Evolutionary conservation across 2,797 vertebrate genomes (phyloP).

Genomic region (Bryconaethiops microstoma): DNA sequence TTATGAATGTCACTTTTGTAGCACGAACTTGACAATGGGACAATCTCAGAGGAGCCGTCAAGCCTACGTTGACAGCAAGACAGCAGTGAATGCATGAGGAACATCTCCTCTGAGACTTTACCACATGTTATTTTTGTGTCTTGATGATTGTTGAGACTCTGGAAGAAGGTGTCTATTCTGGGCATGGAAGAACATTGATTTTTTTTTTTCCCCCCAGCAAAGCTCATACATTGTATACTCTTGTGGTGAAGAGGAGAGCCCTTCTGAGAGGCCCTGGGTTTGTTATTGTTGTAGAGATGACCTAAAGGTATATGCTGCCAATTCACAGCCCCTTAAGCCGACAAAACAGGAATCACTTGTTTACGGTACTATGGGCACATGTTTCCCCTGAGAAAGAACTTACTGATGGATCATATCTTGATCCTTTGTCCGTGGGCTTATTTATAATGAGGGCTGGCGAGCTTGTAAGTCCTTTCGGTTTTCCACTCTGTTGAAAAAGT

Average conservation of each 20-base stretch:
- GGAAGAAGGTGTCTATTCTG: conserved; percentile 1
- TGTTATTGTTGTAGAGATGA: conserved; percentile 11
- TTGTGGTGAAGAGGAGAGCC: not conserved
- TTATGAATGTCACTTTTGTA: conserved; percentile 17
- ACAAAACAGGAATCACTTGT: conserved; percentile 26
- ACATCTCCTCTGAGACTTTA: conserved; percentile 1
- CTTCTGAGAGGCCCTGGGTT: conserved; percentile 10
- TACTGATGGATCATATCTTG: conserved; percentile 12
- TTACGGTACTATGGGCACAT: conserved; percentile 16
- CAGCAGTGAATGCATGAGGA: conserved; percentile 20
- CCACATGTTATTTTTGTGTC: conserved; percentile 31
- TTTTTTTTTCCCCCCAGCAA: not conserved
- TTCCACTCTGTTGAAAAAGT: not conserved
- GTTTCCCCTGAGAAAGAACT: not conserved
- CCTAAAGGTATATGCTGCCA: conserved; percentile 12
- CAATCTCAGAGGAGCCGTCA: conserved; percentile 16
- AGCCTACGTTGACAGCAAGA: conserved; percentile 20
- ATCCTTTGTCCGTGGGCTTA: conserved; percentile 9
- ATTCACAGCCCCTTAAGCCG: conserved; percentile 24
- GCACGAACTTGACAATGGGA: conserved; percentile 13
- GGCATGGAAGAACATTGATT: conserved; percentile 21
- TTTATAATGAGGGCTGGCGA: not conserved
- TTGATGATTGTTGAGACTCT: conserved; percentile 29
- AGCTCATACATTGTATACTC: not conserved
- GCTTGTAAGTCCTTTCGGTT: not conserved